These are phyloP conservation scores for Rhodeus uyekii DNA, from an alignment of 2,797 vertebrate genomes.

Conservation along the genomic window DNA sequence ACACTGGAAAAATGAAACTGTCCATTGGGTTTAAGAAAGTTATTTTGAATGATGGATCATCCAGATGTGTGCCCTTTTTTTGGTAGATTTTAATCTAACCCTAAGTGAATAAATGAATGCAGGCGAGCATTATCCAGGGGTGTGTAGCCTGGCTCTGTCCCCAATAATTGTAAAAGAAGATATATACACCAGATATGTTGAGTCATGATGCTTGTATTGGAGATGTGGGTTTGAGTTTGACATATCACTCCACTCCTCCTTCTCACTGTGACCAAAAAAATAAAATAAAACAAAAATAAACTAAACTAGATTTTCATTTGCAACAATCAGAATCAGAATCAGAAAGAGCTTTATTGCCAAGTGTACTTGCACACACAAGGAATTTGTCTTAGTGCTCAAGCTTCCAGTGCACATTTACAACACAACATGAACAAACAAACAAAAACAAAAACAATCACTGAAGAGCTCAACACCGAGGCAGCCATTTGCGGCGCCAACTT, in stretches of 20 bases:
- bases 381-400: too few species aligned
- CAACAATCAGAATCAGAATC: too few species aligned
- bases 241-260: too few species aligned
- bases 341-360: too few species aligned
- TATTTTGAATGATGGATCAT: slow-evolving; percentile 45
- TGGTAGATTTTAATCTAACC: slow-evolving; percentile 31
- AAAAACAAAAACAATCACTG: too few species aligned
- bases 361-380: too few species aligned
- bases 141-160: not conserved
- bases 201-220: not conserved
- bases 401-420: too few species aligned
- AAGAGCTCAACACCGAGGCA: too few species aligned
- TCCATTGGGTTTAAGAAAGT: slow-evolving; percentile 46
- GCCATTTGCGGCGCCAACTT: too few species aligned
- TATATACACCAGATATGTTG: not conserved
- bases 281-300: not conserved
- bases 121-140: not conserved
- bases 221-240: not conserved
- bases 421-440: too few species aligned
- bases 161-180: not conserved
- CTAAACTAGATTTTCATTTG: not conserved
- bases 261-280: not conserved
- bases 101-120: slow-evolving; percentile 26
- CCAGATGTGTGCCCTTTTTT: slow-evolving; percentile 42
- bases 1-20: slow-evolving; percentile 55